Evolutionary conservation across 1,140 invertebrate genomes (phyloP).

Genomic region (Macrobrachium rosenbergii): DNA sequence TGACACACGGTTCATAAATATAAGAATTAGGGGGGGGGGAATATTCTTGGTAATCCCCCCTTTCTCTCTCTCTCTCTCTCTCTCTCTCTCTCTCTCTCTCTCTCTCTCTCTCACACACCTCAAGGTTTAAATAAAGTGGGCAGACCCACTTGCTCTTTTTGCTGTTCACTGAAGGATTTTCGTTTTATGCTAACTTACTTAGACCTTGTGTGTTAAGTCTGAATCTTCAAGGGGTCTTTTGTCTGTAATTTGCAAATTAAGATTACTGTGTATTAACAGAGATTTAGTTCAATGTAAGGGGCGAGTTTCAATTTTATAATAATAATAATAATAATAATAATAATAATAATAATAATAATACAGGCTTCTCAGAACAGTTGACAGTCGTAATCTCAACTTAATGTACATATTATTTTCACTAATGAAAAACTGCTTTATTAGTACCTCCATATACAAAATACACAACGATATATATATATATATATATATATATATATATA

Average conservation of each 20-base stretch:
- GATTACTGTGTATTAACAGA: not conserved
- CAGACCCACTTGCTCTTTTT: no score
- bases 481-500: no score
- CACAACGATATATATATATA: no score
- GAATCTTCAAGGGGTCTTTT: not conserved
- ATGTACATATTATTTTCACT: no score
- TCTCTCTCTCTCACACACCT: no score
- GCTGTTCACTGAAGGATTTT: no score
- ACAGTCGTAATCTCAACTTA: no score
- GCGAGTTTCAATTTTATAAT: not conserved
- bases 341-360: conserved; percentile 22
- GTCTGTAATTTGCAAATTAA: not conserved
- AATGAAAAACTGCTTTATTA: no score
- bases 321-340: conserved; percentile 11
- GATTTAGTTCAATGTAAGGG: not conserved
- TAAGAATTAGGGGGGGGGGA: not conserved
- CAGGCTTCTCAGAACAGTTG: not conserved
- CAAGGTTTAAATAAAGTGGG: not conserved
- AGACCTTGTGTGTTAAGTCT: no score
- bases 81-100: not conserved
- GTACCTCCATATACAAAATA: no score
- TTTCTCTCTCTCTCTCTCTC: not conserved
- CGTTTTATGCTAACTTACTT: no score
- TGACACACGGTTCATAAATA: no score
- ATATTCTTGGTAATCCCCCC: not conserved